phyloP scores from a whole-genome alignment of 1,140 invertebrate genomes.

The Heterodera carotae region DNA sequence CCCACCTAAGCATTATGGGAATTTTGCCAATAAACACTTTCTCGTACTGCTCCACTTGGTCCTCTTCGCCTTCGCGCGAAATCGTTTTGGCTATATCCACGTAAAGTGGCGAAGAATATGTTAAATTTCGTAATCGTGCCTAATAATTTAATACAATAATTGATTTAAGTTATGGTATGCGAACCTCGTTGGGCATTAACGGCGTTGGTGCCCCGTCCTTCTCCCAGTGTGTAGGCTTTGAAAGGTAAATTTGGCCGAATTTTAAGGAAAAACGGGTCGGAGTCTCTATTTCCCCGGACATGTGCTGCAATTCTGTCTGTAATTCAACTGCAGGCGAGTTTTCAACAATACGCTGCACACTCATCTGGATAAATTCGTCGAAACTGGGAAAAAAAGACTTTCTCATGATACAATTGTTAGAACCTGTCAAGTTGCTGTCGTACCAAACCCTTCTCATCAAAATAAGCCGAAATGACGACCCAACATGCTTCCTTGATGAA shows the following conservation, averaged over 20 bases:
- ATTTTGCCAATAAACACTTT: slow-evolving; percentile 99
- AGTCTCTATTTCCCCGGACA: slow-evolving; percentile 70
- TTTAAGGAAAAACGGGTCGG: slow-evolving; percentile 85
- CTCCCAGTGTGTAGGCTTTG: slow-evolving; percentile 98
- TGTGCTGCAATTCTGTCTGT: slow-evolving; percentile 94
- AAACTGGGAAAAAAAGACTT: slow-evolving; percentile 73
- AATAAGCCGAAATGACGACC: slow-evolving; percentile 99
- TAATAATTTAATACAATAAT: slow-evolving; percentile 29
- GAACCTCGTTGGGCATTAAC: slow-evolving; percentile 98
- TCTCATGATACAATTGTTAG: neutral
- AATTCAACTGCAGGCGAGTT: slow-evolving; percentile 95
- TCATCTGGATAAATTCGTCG: slow-evolving; percentile 99
- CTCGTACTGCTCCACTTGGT: slow-evolving; percentile 87
- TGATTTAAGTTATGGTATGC: neutral
- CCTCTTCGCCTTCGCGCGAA: slow-evolving; percentile 84
- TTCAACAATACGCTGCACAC: slow-evolving; percentile 95
- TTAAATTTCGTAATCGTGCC: slow-evolving; percentile 62
- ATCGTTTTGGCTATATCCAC: slow-evolving; percentile 97
- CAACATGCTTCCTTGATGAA: slow-evolving; percentile 99
- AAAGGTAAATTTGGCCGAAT: slow-evolving; percentile 98
- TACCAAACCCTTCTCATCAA: slow-evolving; percentile 98
- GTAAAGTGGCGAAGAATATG: slow-evolving; percentile 92
- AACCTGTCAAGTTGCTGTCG: slow-evolving; percentile 84
- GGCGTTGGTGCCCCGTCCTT: slow-evolving; percentile 96
- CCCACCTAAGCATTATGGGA: slow-evolving; percentile 88